Base-by-base conservation (phyloP, 1,140 invertebrate genomes). In the Calephelis nemesis region DNA sequence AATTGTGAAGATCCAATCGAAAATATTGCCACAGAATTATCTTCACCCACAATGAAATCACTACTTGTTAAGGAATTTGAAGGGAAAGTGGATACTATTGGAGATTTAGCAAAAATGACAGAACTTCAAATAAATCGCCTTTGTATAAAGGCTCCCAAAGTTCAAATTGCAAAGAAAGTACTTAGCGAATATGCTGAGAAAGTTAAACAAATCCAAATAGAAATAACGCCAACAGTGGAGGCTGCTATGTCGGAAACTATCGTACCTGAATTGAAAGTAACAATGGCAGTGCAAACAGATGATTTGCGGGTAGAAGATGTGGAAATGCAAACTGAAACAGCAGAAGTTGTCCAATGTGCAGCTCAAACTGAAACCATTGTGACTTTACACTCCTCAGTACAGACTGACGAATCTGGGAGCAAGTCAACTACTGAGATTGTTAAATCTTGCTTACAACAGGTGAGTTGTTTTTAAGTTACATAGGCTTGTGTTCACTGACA, bases 31-130 rank as follows among this genome's bases (percentile, higher is more conserved):
- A 67, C 69, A 30, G 82, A 92, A 63, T 70, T 92, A 30, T 88
- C 90, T 7, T 91, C 91, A 1, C 70, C 76, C 1, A 67, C 79
- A 15, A 88, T 85, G 84, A 87, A 85, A 70, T 65, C 64, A 15
- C 75, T 87, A 54, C 81, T 92, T 15, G 68, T 92, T 13, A 88
- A 91, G 75, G 87, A 91, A 74, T 78, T 92, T 19, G 80, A 83
- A 70, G 85, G 83, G 2, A 86, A 85, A 70, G 72, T 93, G 10
- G 76, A 76, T 47, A 93, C 92, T 60, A 77, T 93, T 11, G 92
- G 92, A n/a, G 92, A 93, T 78, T 81, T 93, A 54, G 92, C 93
- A 6, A 89, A 83, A 69, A 72, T 92, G 76, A 92, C 87, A 62
- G 90, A 93, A 79, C 65, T 89, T 5, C 86, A 93, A 86, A 77